Base-by-base conservation (phyloP, 1,140 invertebrate genomes). In the Brachionus calyciflorus region DNA sequence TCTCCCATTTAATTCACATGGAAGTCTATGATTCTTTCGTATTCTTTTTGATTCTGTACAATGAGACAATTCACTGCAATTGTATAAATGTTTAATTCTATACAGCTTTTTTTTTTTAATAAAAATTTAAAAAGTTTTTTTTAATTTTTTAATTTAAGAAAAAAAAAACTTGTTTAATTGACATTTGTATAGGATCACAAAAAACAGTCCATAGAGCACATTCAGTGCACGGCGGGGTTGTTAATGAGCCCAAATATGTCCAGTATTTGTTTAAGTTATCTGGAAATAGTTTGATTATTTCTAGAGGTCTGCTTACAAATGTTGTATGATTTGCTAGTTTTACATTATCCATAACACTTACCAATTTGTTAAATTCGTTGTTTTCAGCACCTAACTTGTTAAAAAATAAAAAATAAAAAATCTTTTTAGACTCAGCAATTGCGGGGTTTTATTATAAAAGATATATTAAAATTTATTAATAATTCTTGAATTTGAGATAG, bases 181-280 rank as follows among this genome's bases (percentile, higher is more conserved):
- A 73, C 12, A 73, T 51, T 14, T 73, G 30, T 2, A 76, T 46
- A 0, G 90, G 89, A 75, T 90, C 86, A 77, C 89, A 89, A 80
- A 93, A 92, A 80, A 94, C 89, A 33, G 93, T 90, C 93, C 93
- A 96, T 0, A 89, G 90, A 3, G 94, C 92, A 3, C 90, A 88
- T 87, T 95, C 93, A 5, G 88, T 88, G 80, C 93, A 95, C 0
- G 92, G 92, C 2, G 93, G 93, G 3, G 93, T 94, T 0, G 93
- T 95, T 37, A 95, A 83, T 0, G 92, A 94, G 0, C 93, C 93
- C 49, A 88, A 87, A 83, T 95, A 96, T 1, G 89, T 80, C 80
- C 90, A 91, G 73, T 83, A 84, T 17, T 48, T 57, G 19, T 24
- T 30, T 41, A 28, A 28, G 33, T 73, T 73, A 40, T 49, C 28